Base-by-base conservation (phyloP, 1,140 invertebrate species). In the Lycorma delicatula region DNA sequence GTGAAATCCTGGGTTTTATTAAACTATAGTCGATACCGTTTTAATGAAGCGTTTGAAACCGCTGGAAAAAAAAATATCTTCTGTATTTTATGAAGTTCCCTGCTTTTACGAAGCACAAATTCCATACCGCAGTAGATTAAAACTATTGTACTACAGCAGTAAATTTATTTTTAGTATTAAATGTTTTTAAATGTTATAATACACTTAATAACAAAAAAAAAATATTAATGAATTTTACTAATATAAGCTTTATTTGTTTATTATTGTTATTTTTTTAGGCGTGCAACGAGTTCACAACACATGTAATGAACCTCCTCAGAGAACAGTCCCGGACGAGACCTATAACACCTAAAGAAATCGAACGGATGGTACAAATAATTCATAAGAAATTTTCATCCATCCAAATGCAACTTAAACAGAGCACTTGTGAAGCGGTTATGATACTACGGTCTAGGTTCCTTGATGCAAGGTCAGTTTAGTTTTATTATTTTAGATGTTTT, bases 351-450 rank as follows among this genome's bases (percentile, higher is more conserved):
- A 89, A 94, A 77, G 97, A 99, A 79, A 99, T 99, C 66, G 95
- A 99, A 71, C 83, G 97, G 67, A 99, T 99, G 97, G 97, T 99
- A 23, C 91, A 93, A 75, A 99, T 99, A 66, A 99, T 99, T 64
- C 92, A 98, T 73, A 97, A 97, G 80, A 99, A 99, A 74, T 99
- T 99, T 81, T 96, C 93, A 64, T 96, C 94, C 60, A 99, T 99
- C 69, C 97, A 99, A 77, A 97, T 99, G 87, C 97, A 99, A 75
- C 76, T 99, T 63, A 99, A 99, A 75, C 97, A 99, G 77, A 97
- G 92, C 60, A 99, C 97, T 13, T 99, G 97, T 72, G 97, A 99
- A 74, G 97, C 97, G n/a, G 97, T 99, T 51, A 99, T 99, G 97
- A 99, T 99, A 60, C 79, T 99, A 25, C 81, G 96, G 69, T 89